These are phyloP conservation scores for Syrista parreyssii DNA, from an alignment of 2,888 invertebrate genomes.

Conservation along the genomic window DNA sequence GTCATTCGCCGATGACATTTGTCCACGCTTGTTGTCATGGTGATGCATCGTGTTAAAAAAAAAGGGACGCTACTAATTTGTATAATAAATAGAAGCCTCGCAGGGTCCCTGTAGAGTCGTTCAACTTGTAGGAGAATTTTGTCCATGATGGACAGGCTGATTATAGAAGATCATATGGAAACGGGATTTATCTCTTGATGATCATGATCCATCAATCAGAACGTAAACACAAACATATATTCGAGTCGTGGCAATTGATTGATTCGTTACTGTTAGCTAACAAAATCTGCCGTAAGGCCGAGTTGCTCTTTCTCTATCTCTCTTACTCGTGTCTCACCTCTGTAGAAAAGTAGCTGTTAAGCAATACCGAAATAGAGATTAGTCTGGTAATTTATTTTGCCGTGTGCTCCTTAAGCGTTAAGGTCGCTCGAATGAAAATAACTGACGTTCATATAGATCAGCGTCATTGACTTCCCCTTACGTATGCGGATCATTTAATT, in stretches of 20 bases:
- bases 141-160: background rate
- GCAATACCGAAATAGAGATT: background rate
- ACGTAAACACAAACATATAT: background rate
- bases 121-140: background rate
- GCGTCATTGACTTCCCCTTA: background rate
- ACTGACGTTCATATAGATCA: background rate
- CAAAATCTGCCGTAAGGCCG: background rate
- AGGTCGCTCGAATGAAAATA: background rate
- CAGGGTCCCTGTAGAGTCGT: background rate
- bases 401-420: background rate
- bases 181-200: background rate
- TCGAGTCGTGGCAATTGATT: background rate
- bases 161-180: background rate
- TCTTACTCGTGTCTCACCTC: background rate
- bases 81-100: background rate
- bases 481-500: background rate
- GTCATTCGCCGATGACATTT: background rate
- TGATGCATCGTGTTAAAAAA: background rate
- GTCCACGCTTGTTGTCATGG: background rate
- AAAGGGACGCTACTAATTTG: background rate
- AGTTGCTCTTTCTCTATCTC: background rate
- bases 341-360: background rate
- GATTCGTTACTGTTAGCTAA: background rate
- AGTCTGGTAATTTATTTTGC: background rate
- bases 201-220: background rate